Conservation (phyloP, 2,113 vertebrate genomes). For the Brevimyrus niger region DNA sequence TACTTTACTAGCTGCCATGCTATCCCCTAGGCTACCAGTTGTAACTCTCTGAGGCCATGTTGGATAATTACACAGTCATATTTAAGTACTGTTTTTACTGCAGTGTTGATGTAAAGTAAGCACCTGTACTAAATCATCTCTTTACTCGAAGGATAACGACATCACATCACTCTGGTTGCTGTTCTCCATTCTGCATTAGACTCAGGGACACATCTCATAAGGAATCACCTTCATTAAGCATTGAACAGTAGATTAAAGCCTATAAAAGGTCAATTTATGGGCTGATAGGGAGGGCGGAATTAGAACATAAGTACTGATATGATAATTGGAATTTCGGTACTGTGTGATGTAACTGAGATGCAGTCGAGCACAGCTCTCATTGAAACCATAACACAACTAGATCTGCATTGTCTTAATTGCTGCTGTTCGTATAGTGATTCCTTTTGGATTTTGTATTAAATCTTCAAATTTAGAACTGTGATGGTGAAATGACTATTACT, state of each 20-base stretch:
- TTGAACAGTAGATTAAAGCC: background rate
- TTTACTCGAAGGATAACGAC: slow-evolving; percentile 10
- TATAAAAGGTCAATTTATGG: background rate
- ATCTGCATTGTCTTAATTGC: background rate
- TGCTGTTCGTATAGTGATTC: background rate
- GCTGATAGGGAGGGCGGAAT: background rate
- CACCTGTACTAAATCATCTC: slow-evolving; percentile 47
- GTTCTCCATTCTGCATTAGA: background rate
- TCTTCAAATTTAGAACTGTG: background rate
- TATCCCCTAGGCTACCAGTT: slow-evolving; percentile 13
- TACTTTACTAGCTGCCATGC: slow-evolving; percentile 19
- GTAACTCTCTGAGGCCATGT: background rate
- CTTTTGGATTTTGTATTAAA: background rate
- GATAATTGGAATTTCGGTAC: background rate
- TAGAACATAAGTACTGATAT: background rate
- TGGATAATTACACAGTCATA: slow-evolving; percentile 30
- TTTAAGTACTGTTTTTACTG: slow-evolving; percentile 45
- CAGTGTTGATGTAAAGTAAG: slow-evolving; percentile 47
- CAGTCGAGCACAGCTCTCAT: background rate
- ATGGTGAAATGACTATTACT: background rate
- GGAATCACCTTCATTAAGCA: background rate
- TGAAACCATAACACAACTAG: background rate
- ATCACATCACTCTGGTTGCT: background rate
- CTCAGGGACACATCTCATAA: background rate
- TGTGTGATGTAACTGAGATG: background rate